Conservation (phyloP, 2,888 invertebrate species). For the Lydus trimaculatus region DNA sequence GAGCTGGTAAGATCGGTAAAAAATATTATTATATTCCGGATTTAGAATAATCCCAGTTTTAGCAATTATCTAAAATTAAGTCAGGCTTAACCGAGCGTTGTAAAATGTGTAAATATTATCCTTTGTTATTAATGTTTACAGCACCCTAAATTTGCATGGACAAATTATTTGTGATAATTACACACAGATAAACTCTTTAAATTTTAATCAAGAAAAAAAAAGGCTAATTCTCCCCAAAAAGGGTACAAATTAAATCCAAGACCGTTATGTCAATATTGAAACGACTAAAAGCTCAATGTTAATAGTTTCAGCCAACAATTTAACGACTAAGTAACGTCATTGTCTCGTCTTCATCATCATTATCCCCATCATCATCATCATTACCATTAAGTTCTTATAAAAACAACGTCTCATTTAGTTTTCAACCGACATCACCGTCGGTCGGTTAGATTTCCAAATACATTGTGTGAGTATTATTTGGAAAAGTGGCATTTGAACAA, state of each 20-base stretch:
- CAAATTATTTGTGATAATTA: neutral
- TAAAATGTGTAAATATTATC: slow-evolving; percentile 19
- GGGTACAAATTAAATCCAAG: neutral
- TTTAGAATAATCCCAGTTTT: slow-evolving; percentile 1
- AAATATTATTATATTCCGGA: neutral
- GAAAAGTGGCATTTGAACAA: slow-evolving; percentile 44
- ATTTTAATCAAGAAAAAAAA: neutral
- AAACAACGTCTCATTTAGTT: neutral
- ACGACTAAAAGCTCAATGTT: neutral
- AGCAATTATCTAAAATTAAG: slow-evolving; percentile 2
- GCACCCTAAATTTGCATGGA: slow-evolving; percentile 12
- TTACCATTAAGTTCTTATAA: neutral
- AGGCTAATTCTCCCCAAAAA: neutral
- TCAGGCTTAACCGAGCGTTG: slow-evolving; percentile 11
- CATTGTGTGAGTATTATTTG: neutral
- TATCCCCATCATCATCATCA: neutral
- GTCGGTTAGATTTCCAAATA: neutral
- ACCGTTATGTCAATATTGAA: neutral
- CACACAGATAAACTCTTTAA: neutral
- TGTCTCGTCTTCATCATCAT: neutral
- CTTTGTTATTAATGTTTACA: slow-evolving; percentile 23
- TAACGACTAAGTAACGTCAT: neutral
- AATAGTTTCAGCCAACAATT: neutral
- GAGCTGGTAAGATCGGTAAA: slow-evolving; percentile 66
- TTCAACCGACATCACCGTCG: neutral